These are phyloP conservation scores for Abscondita cerata DNA, from an alignment of 2,888 invertebrate species.

Conservation along the genomic window DNA sequence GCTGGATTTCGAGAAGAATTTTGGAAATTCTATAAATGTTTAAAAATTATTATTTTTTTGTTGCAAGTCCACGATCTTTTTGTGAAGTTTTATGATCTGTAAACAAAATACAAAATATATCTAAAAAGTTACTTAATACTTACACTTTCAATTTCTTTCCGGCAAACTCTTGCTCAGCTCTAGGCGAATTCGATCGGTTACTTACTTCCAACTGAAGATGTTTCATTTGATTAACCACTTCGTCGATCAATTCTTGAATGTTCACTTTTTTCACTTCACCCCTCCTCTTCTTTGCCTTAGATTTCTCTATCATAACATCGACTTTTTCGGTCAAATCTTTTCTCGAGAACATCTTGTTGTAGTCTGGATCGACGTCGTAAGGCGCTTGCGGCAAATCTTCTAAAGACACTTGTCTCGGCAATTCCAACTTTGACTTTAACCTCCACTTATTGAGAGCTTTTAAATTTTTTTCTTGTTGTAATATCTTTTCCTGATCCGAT, in stretches of 20 bases:
- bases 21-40: too few species aligned
- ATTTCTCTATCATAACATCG: constrained; percentile 31
- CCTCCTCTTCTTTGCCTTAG: constrained; percentile 19
- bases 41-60: constrained; percentile 15
- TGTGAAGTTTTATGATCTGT: constrained; percentile 66
- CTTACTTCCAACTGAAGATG: constrained; percentile 45
- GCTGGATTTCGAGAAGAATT: too few species aligned
- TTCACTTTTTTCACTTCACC: constrained; percentile 57
- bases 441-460: constrained; percentile 65
- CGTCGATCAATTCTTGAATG: constrained; percentile 55
- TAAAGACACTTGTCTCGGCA: constrained; percentile 15
- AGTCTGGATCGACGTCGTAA: constrained; percentile 66
- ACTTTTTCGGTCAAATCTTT: constrained; percentile 48
- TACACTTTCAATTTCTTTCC: constrained; percentile 68
- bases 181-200: constrained; percentile 57
- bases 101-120: constrained; percentile 42
- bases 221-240: constrained; percentile 56
- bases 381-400: constrained; percentile 49
- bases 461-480: constrained; percentile 65
- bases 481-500: constrained; percentile 62
- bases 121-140: constrained; percentile 24
- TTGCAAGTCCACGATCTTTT: constrained; percentile 54
- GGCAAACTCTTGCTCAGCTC: constrained; percentile 63
- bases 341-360: constrained; percentile 61
- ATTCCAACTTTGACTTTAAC: constrained; percentile 46